These are phyloP conservation scores for Drosophila recens DNA, from an alignment of 2,888 invertebrate species.

Conservation along the genomic window DNA sequence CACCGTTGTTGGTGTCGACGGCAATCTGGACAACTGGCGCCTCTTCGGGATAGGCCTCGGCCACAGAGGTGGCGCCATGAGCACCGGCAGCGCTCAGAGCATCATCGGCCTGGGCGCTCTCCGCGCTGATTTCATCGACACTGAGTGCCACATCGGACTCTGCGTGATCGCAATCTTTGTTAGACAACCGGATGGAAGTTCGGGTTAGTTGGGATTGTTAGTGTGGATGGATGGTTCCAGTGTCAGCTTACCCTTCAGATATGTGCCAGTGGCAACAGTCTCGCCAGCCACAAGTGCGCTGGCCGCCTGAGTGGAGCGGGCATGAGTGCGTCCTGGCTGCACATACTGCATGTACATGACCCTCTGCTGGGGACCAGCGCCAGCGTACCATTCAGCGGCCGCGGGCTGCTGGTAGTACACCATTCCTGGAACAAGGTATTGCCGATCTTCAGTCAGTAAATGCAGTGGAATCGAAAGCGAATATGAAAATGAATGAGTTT, in stretches of 20 bases:
- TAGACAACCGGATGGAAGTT: slow-evolving; percentile 44
- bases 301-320: slow-evolving; percentile 83
- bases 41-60: slow-evolving; percentile 84
- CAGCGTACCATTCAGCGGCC: slow-evolving; percentile 77
- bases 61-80: slow-evolving; percentile 80
- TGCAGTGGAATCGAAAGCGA: slow-evolving; percentile 2
- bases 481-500: slow-evolving; percentile 2
- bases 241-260: slow-evolving; percentile 83
- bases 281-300: slow-evolving; percentile 85
- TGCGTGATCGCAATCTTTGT: slow-evolving; percentile 83
- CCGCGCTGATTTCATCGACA: slow-evolving; percentile 57
- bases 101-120: slow-evolving; percentile 73
- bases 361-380: slow-evolving; percentile 71
- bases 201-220: slow-evolving; percentile 37
- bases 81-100: slow-evolving; percentile 77
- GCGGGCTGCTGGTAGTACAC: slow-evolving; percentile 83
- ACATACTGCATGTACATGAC: slow-evolving; percentile 84
- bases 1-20: slow-evolving; percentile 49
- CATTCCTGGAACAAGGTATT: slow-evolving; percentile 78
- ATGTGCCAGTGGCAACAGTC: slow-evolving; percentile 83
- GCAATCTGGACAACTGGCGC: slow-evolving; percentile 68
- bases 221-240: not conserved
- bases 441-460: slow-evolving; percentile 71
- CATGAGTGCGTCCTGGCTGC: slow-evolving; percentile 80
- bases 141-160: slow-evolving; percentile 76